Base-by-base conservation (phyloP, 2,113 vertebrate genomes). In the Atractosteus spatula region DNA sequence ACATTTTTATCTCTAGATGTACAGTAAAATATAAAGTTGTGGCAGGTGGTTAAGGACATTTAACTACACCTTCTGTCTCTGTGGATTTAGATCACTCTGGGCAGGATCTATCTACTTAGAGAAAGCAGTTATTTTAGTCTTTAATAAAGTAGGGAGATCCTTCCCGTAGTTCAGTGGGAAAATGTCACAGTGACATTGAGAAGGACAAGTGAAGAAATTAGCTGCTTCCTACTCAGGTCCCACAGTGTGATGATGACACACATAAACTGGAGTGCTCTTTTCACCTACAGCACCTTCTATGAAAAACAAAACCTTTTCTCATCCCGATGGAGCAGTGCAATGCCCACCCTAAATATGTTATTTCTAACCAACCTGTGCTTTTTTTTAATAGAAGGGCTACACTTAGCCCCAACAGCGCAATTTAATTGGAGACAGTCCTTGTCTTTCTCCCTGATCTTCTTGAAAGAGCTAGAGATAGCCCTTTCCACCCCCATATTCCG, bases 221-320 rank as follows among this genome's bases (percentile, higher is more conserved):
- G 10, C 47, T 51, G 47, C 5, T 51, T 51, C 1, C 5, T 51
- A 7, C 47, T 51, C 47, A 51, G 10, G 47, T 5, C 5, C 47
- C 10, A 51, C 47, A 51, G 10, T 51, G 47, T 51, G 47, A 10
- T 51, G 47, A 51, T 51, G 47, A 51, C 47, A 7, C 10, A 29
- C 29, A 29, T 29, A 29, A 29, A 29, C 29, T 2, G 29, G 29
- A 29, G 29, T 51, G 10, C 47, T 51, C 5, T 51, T 51, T 51
- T 51, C 47, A 51, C 47, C 10, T 51, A 5, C 47, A 51, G 10
- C 1, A 7, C 47, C 10, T 51, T 7, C 47, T 51, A 1, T 7
- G 47, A 51, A 51, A 87, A 89, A 91, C 87, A 85, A 88, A 87
- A 76, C 70, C 78, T 80, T 78, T 83, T 90, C 88, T 89, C 86